A percentile compares a stretch with the other conserved stretches of the same genome.
Conservation (phyloP, 64 coral and sea anemone genomes). For the Pachyseris speciosa region DNA sequence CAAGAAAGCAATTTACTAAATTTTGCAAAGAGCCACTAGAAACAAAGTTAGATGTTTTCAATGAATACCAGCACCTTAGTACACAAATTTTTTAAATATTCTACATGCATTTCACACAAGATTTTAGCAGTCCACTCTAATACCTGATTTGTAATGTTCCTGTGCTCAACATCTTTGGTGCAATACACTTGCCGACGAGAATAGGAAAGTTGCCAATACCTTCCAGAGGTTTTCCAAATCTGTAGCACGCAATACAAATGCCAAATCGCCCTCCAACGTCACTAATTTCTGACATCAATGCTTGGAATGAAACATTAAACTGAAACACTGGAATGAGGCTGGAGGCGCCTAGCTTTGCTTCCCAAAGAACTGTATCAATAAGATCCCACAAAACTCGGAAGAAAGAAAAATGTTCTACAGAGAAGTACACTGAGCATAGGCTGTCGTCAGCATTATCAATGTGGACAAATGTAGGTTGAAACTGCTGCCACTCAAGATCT, state of each 20-base stretch:
- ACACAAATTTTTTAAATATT: too few relatives aligned
- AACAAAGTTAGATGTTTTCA: too few relatives aligned
- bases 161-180: conserved; percentile 86
- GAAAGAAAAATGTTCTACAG: conserved; percentile 91
- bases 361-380: conserved; percentile 80
- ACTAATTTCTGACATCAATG: conserved; percentile 90
- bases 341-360: conserved; percentile 92
- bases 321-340: conserved; percentile 87
- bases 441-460: conserved; percentile 63
- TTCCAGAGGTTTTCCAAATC: conserved; percentile 82
- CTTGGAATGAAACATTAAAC: conserved; percentile 91
- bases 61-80: too few relatives aligned
- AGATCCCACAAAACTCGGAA: conserved; percentile 90
- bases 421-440: conserved; percentile 87
- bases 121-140: not conserved
- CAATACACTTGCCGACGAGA: conserved; percentile 69
- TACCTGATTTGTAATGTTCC: conserved; percentile 92
- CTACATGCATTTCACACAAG: not conserved
- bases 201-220: conserved; percentile 93
- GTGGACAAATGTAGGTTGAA: conserved; percentile 58
- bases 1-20: too few relatives aligned
- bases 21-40: too few relatives aligned
- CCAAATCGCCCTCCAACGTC: conserved; percentile 86
- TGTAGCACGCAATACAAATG: conserved; percentile 82
- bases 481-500: conserved; percentile 80